phyloP scores from a whole-genome alignment of 1,140 invertebrate species.

The Diploscapter pachys region DNA sequence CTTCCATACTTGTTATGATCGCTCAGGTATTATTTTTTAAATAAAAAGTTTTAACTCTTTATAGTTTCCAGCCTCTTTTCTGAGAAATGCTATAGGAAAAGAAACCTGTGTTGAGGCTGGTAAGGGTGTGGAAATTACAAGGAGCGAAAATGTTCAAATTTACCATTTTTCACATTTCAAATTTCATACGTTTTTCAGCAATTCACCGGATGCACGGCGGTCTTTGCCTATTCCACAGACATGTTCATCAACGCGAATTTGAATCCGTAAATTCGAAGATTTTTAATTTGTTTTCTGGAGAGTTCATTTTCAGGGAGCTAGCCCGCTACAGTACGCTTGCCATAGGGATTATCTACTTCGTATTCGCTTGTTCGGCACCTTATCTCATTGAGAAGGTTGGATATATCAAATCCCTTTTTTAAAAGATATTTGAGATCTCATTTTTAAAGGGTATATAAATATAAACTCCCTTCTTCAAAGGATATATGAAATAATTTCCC shows the following conservation, averaged over 20 bases:
- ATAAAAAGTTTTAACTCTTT: too few species aligned
- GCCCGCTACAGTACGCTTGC: constrained; percentile 52
- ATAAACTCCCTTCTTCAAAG: neutral
- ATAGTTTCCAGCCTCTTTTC: too few species aligned
- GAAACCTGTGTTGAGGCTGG: too few species aligned
- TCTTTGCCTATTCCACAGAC: constrained; percentile 55
- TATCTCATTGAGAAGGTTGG: constrained; percentile 49
- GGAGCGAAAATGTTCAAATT: too few species aligned
- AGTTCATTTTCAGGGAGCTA: constrained; percentile 41
- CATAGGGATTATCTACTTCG: constrained; percentile 55
- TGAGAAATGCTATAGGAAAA: too few species aligned
- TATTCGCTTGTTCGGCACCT: constrained; percentile 52
- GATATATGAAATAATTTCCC: neutral
- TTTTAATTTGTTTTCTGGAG: constrained; percentile 3
- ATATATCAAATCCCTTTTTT: neutral
- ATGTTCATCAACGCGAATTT: constrained; percentile 56
- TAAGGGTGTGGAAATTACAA: too few species aligned
- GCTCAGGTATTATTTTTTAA: constrained; percentile 27
- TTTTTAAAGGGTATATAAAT: neutral
- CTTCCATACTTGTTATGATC: constrained; percentile 54
- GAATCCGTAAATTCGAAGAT: constrained; percentile 27
- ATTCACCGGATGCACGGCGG: constrained; percentile 56
- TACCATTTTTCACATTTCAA: too few species aligned
- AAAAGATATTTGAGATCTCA: neutral
- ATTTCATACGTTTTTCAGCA: constrained; percentile 29